Conservation (phyloP, 1,140 invertebrate species). For the Stegodyphus mimosarum region DNA sequence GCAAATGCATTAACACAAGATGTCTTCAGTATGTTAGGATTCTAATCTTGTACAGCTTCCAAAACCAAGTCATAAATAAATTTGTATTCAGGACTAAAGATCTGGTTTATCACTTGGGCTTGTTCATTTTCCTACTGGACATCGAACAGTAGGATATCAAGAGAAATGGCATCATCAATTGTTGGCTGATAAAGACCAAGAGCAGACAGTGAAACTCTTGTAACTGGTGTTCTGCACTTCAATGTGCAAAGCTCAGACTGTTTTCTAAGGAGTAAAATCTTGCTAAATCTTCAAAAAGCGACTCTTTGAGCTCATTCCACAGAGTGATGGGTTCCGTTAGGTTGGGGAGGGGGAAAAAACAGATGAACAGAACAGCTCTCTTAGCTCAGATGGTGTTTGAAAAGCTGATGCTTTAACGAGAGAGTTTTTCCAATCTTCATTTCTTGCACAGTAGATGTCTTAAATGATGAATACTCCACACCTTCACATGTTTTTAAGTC, state of each 20-base stretch:
- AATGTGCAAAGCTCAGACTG: neutral
- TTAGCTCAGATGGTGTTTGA: conserved; percentile 35
- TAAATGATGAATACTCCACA: no score
- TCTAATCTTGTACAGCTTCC: no score
- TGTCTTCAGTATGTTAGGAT: neutral
- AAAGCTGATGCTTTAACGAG: conserved; percentile 27
- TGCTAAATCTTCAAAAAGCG: neutral
- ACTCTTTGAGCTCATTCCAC: neutral
- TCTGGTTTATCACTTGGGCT: neutral
- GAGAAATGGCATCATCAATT: neutral
- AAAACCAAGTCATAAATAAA: neutral
- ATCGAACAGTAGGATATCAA: neutral
- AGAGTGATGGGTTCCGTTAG: neutral
- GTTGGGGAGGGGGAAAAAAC: neutral
- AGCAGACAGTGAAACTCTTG: neutral
- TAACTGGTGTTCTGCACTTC: neutral
- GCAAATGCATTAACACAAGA: conserved; percentile 4
- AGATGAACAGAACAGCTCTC: conserved; percentile 53
- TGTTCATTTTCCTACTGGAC: neutral
- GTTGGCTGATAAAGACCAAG: neutral
- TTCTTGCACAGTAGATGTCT: conserved; percentile 15
- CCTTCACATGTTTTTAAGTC: no score
- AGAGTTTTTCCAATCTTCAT: conserved; percentile 51
- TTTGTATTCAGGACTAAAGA: neutral
- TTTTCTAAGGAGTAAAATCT: neutral